These are phyloP conservation scores for Eulemur albifrons DNA, from an alignment of 2,797 vertebrate species.

Conservation along the genomic window DNA sequence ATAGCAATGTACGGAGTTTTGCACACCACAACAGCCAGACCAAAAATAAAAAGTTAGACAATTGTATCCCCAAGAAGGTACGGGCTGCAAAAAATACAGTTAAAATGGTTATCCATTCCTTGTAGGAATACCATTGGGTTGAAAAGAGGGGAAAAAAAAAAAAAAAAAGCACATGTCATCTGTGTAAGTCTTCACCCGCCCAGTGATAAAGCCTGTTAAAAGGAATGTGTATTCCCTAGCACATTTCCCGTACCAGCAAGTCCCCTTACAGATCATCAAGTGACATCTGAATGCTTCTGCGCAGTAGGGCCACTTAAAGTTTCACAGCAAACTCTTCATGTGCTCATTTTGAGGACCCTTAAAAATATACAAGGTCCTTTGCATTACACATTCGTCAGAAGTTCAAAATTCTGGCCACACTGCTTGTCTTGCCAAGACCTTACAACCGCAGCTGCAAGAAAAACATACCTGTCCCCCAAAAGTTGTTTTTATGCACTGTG, in stretches of 20 bases:
- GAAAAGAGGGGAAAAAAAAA: constrained; percentile 77
- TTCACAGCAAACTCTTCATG: constrained; percentile 96
- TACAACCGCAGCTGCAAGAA: constrained; percentile 92
- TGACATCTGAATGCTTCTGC: constrained; percentile 99
- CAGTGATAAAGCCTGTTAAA: constrained; percentile 90
- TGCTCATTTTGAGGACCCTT: constrained; percentile 95
- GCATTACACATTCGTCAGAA: constrained; percentile 94
- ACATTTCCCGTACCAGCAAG: constrained; percentile 95
- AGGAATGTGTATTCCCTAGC: constrained; percentile 94
- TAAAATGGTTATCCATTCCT: constrained; percentile 89
- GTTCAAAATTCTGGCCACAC: constrained; percentile 96
- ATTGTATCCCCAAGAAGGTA: constrained; percentile 85
- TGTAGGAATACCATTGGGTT: constrained; percentile 88
- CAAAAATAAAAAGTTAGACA: constrained; percentile 96
- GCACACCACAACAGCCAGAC: constrained; percentile 99
- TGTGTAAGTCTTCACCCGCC: constrained; percentile 86
- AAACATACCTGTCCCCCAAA: constrained; percentile 91
- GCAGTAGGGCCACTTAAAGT: constrained; percentile 96
- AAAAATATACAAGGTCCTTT: constrained; percentile 92
- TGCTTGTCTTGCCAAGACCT: constrained; percentile 99
- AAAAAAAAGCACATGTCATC: constrained; percentile 93
- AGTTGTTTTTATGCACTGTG: constrained; percentile 90
- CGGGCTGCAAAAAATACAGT: constrained; percentile 90
- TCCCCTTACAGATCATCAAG: constrained; percentile 98
- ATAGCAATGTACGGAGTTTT: constrained; percentile 95